Base-by-base conservation (phyloP, 2,113 vertebrate genomes). In the Pelvicachromis taeniatus region DNA sequence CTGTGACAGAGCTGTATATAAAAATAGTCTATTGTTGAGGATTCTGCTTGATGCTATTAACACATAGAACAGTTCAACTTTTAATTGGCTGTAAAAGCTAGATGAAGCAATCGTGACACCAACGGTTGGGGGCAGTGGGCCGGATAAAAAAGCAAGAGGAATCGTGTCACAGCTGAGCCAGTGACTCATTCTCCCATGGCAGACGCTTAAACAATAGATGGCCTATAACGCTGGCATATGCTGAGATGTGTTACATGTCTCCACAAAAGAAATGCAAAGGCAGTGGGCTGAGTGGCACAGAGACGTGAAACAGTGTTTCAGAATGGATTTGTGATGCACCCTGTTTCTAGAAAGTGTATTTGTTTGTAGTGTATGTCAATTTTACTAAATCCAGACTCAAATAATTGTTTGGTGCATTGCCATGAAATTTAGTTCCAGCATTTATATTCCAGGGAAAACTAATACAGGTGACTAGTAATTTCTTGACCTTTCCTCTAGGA, bases 141-240 rank as follows among this genome's bases (percentile, higher is more conserved):
- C 40, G 58, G 85, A 83, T 86, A 40, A 80, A 78, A 86, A 81
- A 13, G 54, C 82, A 77, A 82, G 82, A 89, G 85, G 87, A 89
- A 61, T 86, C 26, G 63, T 88, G 87, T 92, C 85, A 45, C 87
- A 92, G 91, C 79, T 81, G 19, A 68, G 65, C 80, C 50, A 33
- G 73, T 94, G 92, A 94, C 50, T 93, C 92, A 93, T 75, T 80
- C 81, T 89, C 84, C 40, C 78, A 5, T 79, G 54, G 79, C 84
- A 73, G 79, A 14, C 77, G 2, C 45, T 56, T 21, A 78, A 38
- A 88, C 89, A 89, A 88, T 83, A 81, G 82, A 82, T 78, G 65
- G 81, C 82, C 77, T 70, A 70, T 80, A 89, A 92, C 16, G 83
- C 81, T 54, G 88, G 65, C 88, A 73, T 87, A 89, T 87, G 85